Evolutionary conservation across 1,140 invertebrate species (phyloP).

Genomic region (Brachionus calyciflorus): DNA sequence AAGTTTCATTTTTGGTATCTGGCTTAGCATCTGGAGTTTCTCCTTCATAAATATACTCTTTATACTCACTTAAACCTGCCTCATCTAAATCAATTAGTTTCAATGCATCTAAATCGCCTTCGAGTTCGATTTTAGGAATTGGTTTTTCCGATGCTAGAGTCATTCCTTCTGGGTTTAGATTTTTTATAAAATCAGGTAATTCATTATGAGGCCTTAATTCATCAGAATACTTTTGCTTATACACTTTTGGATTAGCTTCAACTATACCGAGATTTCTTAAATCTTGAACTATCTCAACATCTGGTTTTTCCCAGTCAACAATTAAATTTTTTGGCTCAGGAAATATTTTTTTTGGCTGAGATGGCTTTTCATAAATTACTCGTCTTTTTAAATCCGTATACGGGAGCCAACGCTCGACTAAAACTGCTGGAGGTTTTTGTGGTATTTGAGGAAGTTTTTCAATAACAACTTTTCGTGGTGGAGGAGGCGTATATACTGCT

Average conservation of each 20-base stretch:
- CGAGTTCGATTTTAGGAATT: not conserved
- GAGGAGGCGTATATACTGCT: not conserved
- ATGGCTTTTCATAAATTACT: constrained; percentile 34
- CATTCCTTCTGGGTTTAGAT: not conserved
- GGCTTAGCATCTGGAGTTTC: too few relatives aligned
- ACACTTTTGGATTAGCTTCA: constrained; percentile 16
- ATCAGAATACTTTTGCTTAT: constrained; percentile 16
- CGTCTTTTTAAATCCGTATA: not conserved
- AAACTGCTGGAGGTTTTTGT: not conserved
- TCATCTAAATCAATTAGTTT: not conserved
- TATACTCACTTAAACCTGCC: not conserved
- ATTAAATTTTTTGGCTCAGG: constrained; percentile 13
- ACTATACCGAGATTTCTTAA: constrained; percentile 15
- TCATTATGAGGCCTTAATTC: not conserved
- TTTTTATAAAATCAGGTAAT: constrained; percentile 1
- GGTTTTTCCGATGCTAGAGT: not conserved
- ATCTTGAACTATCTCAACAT: constrained; percentile 7
- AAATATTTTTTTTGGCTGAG: not conserved
- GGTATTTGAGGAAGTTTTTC: constrained; percentile 35
- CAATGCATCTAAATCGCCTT: not conserved
- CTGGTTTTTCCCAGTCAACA: constrained; percentile 29
- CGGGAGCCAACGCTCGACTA: constrained; percentile 16
- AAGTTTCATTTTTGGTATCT: too few relatives aligned
- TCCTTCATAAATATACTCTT: too few relatives aligned
- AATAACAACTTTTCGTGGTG: constrained; percentile 27